Evolutionary conservation across 2,888 invertebrate species (phyloP).

Genomic region (Nemurella pictetii): DNA sequence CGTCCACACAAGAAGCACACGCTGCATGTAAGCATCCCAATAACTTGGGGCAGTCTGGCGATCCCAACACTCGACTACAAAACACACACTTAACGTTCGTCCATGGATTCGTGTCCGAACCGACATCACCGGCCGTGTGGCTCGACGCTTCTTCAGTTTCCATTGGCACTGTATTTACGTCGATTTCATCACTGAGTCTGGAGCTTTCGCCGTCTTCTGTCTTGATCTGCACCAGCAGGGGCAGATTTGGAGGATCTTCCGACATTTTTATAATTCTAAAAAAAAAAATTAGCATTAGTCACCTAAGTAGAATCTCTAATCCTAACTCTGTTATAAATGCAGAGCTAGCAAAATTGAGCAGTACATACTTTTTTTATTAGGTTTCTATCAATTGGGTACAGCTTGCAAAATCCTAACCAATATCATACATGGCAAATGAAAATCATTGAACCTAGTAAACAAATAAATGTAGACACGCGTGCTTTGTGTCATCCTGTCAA

Average conservation of each 20-base stretch:
- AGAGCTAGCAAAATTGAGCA: not conserved
- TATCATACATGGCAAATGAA: not conserved
- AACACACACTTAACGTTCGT: conserved; percentile 52
- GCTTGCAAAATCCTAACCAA: no score
- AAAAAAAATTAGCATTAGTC: not conserved
- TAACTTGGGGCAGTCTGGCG: conserved; percentile 71
- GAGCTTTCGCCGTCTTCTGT: not conserved
- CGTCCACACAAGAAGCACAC: conserved; percentile 73
- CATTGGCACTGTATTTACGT: conserved; percentile 1
- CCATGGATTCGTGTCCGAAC: conserved; percentile 36
- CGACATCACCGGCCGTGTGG: conserved; percentile 40
- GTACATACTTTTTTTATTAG: not conserved
- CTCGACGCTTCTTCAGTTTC: conserved; percentile 37
- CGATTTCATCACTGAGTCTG: not conserved
- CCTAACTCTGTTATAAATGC: not conserved
- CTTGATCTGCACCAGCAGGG: not conserved
- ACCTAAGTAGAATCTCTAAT: no score
- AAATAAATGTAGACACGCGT: not conserved
- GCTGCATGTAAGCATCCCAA: conserved; percentile 87
- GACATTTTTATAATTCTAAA: not conserved
- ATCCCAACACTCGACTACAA: conserved; percentile 54
- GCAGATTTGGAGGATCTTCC: not conserved
- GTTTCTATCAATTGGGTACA: no score
- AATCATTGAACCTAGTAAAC: not conserved
- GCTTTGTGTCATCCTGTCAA: not conserved